These are phyloP conservation scores for Steromphala cineraria DNA, from an alignment of 2,888 invertebrate species.

Conservation along the genomic window DNA sequence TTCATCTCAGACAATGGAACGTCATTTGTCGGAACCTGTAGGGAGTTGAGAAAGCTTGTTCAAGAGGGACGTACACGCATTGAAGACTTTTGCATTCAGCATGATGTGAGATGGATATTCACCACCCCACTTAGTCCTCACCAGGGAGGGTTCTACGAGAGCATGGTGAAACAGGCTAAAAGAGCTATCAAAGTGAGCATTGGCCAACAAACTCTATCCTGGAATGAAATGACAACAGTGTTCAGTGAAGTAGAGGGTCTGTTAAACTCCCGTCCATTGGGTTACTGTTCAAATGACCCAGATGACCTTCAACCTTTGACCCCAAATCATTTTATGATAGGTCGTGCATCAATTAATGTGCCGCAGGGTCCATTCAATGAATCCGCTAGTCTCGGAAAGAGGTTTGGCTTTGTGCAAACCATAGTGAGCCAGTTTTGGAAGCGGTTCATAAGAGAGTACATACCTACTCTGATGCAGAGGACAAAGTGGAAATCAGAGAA, in stretches of 20 bases:
- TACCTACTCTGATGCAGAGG: constrained; percentile 20
- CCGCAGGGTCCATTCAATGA: constrained; percentile 24
- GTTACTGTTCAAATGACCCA: constrained; percentile 23
- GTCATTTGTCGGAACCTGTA: neutral
- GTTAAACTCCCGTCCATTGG: constrained; percentile 28
- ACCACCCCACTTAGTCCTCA: constrained; percentile 20
- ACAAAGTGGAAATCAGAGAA: constrained; percentile 17
- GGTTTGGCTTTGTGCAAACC: constrained; percentile 27
- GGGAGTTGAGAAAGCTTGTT: constrained; percentile 16
- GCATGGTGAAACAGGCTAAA: constrained; percentile 22
- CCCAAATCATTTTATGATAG: constrained; percentile 30
- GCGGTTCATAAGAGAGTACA: constrained; percentile 24
- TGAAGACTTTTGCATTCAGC: constrained; percentile 9
- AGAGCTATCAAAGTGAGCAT: constrained; percentile 7
- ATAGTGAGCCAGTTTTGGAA: constrained; percentile 1
- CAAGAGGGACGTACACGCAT: constrained; percentile 8
- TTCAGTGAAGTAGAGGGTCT: constrained; percentile 17
- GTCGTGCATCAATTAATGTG: constrained; percentile 14
- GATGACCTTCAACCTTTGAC: constrained; percentile 23
- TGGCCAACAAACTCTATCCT: constrained; percentile 16
- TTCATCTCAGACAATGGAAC: constrained; percentile 25
- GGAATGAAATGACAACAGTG: constrained; percentile 28
- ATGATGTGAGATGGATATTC: constrained; percentile 22
- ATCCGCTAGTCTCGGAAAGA: neutral
- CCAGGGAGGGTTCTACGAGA: constrained; percentile 22